Conservation (phyloP, 2,797 vertebrate genomes). For the Podarcis lilfordi region DNA sequence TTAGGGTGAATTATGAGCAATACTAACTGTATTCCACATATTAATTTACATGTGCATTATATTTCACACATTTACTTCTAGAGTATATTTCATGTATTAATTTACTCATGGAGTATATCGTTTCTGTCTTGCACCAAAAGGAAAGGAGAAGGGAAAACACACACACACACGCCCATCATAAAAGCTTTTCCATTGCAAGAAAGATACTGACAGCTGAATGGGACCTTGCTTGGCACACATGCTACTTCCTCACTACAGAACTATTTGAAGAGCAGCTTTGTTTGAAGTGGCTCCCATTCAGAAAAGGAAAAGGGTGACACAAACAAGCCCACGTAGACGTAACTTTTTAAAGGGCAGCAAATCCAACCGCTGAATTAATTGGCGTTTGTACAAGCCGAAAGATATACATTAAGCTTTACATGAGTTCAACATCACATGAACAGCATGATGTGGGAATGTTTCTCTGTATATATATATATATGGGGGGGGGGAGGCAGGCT, state of each 20-base stretch:
- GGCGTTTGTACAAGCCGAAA: background rate
- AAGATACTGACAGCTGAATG: background rate
- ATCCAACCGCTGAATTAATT: background rate
- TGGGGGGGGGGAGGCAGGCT: background rate
- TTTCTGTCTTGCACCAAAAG: background rate
- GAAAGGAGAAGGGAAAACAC: background rate
- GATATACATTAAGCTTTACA: background rate
- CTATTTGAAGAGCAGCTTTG: conserved; percentile 21
- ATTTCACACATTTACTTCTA: no score
- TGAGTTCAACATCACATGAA: background rate
- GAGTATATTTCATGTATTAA: background rate
- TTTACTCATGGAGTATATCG: background rate
- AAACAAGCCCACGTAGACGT: background rate
- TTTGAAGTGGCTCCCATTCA: conserved; percentile 9
- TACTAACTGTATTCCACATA: background rate
- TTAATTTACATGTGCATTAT: background rate
- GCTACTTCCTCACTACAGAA: background rate
- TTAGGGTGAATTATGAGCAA: background rate
- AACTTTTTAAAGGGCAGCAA: background rate
- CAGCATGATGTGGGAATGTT: background rate
- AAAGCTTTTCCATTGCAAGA: background rate
- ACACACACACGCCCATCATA: background rate
- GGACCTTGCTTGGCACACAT: background rate
- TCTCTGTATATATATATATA: background rate
- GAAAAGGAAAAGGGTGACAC: background rate